phyloP scores from a whole-genome alignment of 2,888 invertebrate species.

The Anaspis maculata region DNA sequence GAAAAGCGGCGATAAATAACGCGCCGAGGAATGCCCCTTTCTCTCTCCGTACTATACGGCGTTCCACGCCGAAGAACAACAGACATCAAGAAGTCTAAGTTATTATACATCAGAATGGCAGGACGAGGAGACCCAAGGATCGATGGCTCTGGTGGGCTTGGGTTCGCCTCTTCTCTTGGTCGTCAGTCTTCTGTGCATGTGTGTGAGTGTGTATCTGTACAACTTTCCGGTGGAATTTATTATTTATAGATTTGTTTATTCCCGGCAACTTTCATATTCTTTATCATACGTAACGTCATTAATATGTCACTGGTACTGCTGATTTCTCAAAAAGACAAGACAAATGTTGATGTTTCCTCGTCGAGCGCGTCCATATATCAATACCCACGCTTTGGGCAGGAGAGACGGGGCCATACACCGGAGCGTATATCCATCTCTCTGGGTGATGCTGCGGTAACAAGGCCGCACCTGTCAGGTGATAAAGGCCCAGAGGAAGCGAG shows the following conservation, averaged over 20 bases:
- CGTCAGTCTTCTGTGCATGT: no score
- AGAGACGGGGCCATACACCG: conserved; percentile 32
- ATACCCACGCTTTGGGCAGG: conserved; percentile 32
- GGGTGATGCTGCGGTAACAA: conserved; percentile 24
- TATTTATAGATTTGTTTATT: conserved; percentile 42
- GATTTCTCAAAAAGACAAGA: conserved; percentile 40
- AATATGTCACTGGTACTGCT: conserved; percentile 39
- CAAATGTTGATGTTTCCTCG: conserved; percentile 40
- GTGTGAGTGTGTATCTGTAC: conserved; percentile 14
- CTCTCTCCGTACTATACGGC: no score
- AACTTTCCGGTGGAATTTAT: conserved; percentile 32
- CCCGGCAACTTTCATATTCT: conserved; percentile 40
- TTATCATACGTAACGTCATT: conserved; percentile 37
- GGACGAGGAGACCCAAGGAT: no score
- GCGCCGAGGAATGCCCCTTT: no score
- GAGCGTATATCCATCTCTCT: conserved; percentile 33
- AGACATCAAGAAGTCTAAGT: no score
- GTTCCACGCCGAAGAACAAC: no score
- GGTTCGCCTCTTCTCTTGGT: no score
- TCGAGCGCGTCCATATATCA: conserved; percentile 38
- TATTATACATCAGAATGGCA: no score
- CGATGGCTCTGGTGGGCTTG: no score
- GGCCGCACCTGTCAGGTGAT: conserved; percentile 15
- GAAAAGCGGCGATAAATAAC: no score
- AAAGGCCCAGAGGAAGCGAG: no score